Base-by-base conservation (phyloP, 2,797 vertebrate genomes). In the Paedocypris micromegethes region DNA sequence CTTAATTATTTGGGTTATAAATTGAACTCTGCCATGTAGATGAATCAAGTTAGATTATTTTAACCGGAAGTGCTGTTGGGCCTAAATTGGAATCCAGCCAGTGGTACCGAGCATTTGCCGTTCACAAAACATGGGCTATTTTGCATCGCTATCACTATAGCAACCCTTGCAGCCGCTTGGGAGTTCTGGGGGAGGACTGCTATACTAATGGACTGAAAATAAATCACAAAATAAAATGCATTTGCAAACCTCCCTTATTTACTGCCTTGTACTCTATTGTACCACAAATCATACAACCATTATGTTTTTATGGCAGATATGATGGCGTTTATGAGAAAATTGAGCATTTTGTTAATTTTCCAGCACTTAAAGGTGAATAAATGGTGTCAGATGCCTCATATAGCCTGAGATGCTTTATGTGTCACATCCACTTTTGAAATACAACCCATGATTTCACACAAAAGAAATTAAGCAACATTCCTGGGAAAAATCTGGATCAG, bases 111-210 rank as follows among this genome's bases (percentile, higher is more conserved):
- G 42, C 57, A 54, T 60, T 5, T 7, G 53, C 60, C 45, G 5
- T 56, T 75, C 58, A 41, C 44, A 63, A 64, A 58, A 68, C 59
- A 66, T 67, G 55, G 64, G 55, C 60, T 72, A 70, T 66, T 71
- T 71, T 67, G 69, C 68, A 75, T 75, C 67, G 68, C 54, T 64
- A 75, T 75, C 73, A 54, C 73, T 71, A 75, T 75, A 75, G 73
- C 68, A 75, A 75, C 73, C 49, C 53, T 63, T 71, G 58, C 68
- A 71, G 68, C 68, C 73, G 71, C 68, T 62, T 62, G 73, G 63
- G 73, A 67, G 73, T 61, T 66, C 57, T 65, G 67, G 72, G 57
- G 57, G 67, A 61, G 67, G 62, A 66, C 72, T 57, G 66, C 63
- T 70, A 66, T 67, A 71, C 73, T 71, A 75, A 75, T 75, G 68